Percentiles rank a stretch among this genome's conserved stretches.
These are phyloP conservation scores for Laodelphax striatellus DNA, from an alignment of 1,140 invertebrate species.

Conservation along the genomic window DNA sequence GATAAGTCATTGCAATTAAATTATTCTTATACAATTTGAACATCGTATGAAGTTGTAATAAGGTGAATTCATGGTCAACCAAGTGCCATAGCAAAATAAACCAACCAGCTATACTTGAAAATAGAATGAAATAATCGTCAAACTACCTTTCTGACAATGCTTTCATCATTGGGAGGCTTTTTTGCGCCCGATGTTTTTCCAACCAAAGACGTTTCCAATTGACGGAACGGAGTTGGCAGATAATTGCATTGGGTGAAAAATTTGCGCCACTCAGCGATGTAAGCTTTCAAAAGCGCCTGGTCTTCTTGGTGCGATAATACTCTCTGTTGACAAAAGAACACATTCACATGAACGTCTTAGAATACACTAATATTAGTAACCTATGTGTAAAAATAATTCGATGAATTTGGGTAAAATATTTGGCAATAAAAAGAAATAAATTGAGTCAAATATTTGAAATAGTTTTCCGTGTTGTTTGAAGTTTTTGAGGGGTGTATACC, in stretches of 20 bases:
- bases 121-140: background rate
- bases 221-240: conserved; percentile 88
- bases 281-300: conserved; percentile 87
- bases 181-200: conserved; percentile 47
- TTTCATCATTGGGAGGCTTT: conserved; percentile 73
- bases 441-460: background rate
- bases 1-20: no score
- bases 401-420: background rate
- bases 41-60: no score
- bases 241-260: conserved; percentile 97
- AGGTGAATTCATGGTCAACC: no score
- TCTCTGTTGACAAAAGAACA: conserved; percentile 37
- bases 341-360: no score
- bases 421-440: background rate
- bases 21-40: no score
- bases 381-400: background rate
- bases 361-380: background rate
- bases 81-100: no score
- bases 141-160: conserved; percentile 69
- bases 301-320: conserved; percentile 86
- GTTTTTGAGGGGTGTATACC: no score
- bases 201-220: conserved; percentile 71
- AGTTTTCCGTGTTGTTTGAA: no score
- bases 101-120: no score
- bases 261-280: conserved; percentile 93